Conservation (phyloP, 2,888 invertebrate species). For the Rapana venosa region DNA sequence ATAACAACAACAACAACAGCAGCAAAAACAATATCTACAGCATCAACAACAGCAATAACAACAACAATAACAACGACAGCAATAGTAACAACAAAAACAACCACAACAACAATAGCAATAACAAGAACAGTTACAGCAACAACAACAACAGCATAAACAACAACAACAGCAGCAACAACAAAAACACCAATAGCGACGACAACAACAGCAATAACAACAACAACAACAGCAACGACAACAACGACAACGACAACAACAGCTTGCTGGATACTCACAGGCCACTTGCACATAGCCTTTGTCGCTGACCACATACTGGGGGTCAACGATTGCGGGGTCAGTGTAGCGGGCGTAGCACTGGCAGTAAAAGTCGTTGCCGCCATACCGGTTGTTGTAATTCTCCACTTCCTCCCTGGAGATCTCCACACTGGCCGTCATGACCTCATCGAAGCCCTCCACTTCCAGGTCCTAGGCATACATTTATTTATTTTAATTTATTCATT, state of each 20-base stretch:
- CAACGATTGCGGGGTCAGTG: background rate
- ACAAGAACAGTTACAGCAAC: no score
- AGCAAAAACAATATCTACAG: no score
- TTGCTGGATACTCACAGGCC: slow-evolving; percentile 46
- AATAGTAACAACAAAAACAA: no score
- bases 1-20: no score
- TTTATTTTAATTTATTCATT: no score
- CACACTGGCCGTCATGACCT: slow-evolving; percentile 40
- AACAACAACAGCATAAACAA: background rate
- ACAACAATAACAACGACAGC: no score
- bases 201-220: background rate
- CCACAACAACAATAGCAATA: no score
- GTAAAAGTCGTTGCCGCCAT: slow-evolving; percentile 40
- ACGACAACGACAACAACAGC: background rate
- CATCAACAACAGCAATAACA: no score
- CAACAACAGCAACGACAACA: background rate
- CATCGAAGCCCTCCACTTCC: background rate
- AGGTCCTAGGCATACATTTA: background rate
- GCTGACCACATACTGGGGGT: slow-evolving; percentile 44
- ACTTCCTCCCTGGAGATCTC: slow-evolving; percentile 43
- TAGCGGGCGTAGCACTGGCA: slow-evolving; percentile 49
- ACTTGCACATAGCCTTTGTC: slow-evolving; percentile 42
- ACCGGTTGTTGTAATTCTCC: slow-evolving; percentile 26
- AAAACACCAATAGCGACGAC: background rate
- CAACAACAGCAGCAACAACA: background rate